A percentile compares a stretch with the other conserved stretches of the same genome.
Evolutionary conservation across 1,140 invertebrate genomes (phyloP).

Genomic region (Zaprionus kolodkinae): DNA sequence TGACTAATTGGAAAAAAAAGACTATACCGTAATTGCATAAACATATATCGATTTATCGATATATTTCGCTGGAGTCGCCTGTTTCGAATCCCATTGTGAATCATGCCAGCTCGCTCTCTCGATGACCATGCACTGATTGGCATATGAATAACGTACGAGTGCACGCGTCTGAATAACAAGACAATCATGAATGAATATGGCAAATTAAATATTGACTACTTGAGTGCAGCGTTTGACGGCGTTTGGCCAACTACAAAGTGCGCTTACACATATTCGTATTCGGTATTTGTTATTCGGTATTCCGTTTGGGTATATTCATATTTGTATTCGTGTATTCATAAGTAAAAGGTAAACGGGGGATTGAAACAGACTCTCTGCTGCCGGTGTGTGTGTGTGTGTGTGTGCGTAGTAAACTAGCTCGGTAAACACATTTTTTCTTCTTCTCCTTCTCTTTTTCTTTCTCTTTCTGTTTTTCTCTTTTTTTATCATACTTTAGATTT

Average conservation of each 20-base stretch:
- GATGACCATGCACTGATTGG: neutral
- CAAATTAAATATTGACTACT: slow-evolving; percentile 24
- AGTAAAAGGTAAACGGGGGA: slow-evolving; percentile 25
- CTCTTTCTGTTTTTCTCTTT: slow-evolving; percentile 6
- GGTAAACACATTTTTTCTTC: slow-evolving; percentile 36
- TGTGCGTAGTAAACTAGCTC: slow-evolving; percentile 27
- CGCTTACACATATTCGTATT: slow-evolving; percentile 6
- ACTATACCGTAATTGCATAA: slow-evolving; percentile 43
- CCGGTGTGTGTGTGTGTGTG: no score
- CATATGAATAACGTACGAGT: slow-evolving; percentile 3
- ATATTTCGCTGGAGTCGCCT: slow-evolving; percentile 26
- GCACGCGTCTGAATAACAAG: neutral
- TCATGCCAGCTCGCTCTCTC: neutral
- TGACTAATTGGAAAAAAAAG: slow-evolving; percentile 62
- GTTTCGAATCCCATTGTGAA: slow-evolving; percentile 35
- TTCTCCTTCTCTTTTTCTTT: slow-evolving; percentile 16
- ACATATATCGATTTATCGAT: slow-evolving; percentile 32
- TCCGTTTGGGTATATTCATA: neutral
- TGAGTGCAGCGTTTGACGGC: slow-evolving; percentile 13
- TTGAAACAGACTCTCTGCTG: slow-evolving; percentile 30
- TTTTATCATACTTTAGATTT: slow-evolving; percentile 76
- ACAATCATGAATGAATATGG: slow-evolving; percentile 25
- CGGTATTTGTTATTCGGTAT: neutral
- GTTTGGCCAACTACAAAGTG: slow-evolving; percentile 11
- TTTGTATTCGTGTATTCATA: slow-evolving; percentile 7